Evolutionary conservation across 1,140 invertebrate genomes (phyloP), one percentile per base, ranked within the genome.

Genomic region (Drosophila asahinai): DNA sequence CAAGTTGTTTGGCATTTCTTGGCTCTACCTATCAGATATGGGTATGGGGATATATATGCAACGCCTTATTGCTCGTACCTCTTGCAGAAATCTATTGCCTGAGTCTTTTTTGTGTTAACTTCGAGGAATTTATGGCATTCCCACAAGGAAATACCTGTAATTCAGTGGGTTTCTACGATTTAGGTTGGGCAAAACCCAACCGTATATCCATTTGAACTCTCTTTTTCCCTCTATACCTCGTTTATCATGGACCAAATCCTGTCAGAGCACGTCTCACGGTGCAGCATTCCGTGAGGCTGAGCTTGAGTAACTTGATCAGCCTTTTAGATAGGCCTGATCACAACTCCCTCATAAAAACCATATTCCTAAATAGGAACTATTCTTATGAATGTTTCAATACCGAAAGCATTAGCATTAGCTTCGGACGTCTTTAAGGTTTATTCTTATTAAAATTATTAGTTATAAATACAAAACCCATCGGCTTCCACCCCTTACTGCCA

Each of bases 1-100:
- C 81, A 83, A 83, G 81, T 83, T 77, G 65, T 48, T 59, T 38
- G 43, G 47, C 63, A 67, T 51, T 55, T 71, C 65, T 30, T 25
- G 14, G 36, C 19, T n/a, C 12, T 27, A 43, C 25, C 43, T 33
- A 70, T 70, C 15, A 67, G 63, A 40, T 51, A 36, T 30, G 22
- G 25, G 5, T 33, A 6, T 12, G 17, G 25, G 19, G 7, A 11
- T 22, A 38, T n/a, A 22, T 55, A 7, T 40, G 15, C 19, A 22
- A 40, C 3, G 2, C 40, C 4, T 15, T 25, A 40, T 57, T 40
- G 33, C 19, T 40, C 22, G 54, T 38, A 38, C 17, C 4, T 22
- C 2, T 15, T 11, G 15, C 0, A 22, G 19, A 19, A 40, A 57
- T 40, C 36, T 40, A 40, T 57, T n/a, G 40, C 40, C 12, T 38